Base-by-base conservation (phyloP, 2,797 vertebrate genomes). In the Fratercula arctica region DNA sequence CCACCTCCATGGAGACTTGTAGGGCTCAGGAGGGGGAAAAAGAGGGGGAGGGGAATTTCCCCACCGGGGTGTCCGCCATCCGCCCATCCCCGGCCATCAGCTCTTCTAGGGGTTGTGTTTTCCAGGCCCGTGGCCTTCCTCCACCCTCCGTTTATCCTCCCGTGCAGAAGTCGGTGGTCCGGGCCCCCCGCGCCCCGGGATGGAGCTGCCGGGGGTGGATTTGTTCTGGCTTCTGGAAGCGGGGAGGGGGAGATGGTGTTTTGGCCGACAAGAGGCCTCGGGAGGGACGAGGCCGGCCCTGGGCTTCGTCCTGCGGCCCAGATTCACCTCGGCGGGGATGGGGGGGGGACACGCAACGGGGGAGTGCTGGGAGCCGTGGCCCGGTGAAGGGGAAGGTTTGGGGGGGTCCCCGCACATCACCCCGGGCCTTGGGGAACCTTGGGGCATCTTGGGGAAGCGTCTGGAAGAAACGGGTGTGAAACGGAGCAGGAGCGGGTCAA, bases 51-150 rank as follows among this genome's bases (percentile, higher is more conserved):
- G 37, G 20, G 16, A 3, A 16, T 72, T 84, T 66, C n/a, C 31
- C 23, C 31, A 9, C 2, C 1, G 21, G 11, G 7, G 14, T 29
- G 9, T 50, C 37, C 1, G 0, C 46, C 33, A 33, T 10, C 20
- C 13, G 1, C 2, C 31, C 31, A 0, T 3, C 33, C 61, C 25
- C 11, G 25, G 2, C 70, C 60, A 12, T 2, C 54, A 11, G 10
- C 8, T 45, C 8, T 35, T 51, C 29, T 43, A 57, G 16, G 29
- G 77, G 51, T 46, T 39, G n/a, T 8, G 20, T 59, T 95, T 89
- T 86, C 73, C 87, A 70, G 93, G 84, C 91, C 86, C 39, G 5
- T 66, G 76, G 8, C 51, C 29, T 88, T 56, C 56, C 46, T 61
- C 45, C 60, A 31, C 29, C 54, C 31, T 4, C 29, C 8, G 59